Percentiles rank a stretch among this genome's conserved stretches.
phyloP scores from a whole-genome alignment of 2,888 invertebrate species.

The Xestia ashworthii region DNA sequence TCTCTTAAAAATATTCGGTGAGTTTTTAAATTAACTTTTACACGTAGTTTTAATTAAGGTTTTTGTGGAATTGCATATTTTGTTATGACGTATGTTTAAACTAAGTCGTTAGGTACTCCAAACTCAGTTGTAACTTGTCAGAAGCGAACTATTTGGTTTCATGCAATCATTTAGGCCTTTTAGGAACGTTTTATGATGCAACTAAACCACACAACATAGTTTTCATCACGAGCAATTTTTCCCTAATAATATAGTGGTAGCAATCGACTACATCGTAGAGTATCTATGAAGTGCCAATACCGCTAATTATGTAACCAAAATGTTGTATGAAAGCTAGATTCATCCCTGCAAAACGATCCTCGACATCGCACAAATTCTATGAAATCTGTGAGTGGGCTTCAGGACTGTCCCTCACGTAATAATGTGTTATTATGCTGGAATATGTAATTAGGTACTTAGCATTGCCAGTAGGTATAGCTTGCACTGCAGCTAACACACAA shows the following conservation, averaged over 20 bases:
- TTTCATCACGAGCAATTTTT: neutral
- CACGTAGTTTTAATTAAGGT: conserved; percentile 48
- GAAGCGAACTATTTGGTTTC: neutral
- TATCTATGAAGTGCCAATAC: neutral
- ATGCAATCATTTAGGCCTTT: neutral
- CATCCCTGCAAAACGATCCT: neutral
- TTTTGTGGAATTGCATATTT: conserved; percentile 22
- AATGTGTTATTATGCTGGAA: neutral
- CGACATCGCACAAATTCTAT: neutral
- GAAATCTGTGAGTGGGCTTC: neutral
- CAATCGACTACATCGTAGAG: neutral
- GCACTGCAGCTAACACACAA: conserved; percentile 20
- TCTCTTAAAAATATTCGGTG: conserved; percentile 50
- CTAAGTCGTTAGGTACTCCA: neutral
- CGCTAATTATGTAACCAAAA: neutral
- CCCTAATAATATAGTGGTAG: neutral
- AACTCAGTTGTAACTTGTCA: neutral
- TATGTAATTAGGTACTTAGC: conserved; percentile 23
- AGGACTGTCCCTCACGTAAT: neutral
- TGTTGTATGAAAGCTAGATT: neutral
- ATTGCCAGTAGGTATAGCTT: neutral
- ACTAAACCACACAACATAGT: neutral
- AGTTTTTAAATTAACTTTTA: conserved; percentile 55
- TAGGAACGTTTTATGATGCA: neutral
- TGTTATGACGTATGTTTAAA: conserved; percentile 7